Conservation (phyloP, 2,797 vertebrate species). For the Tokudaia muenninki region DNA sequence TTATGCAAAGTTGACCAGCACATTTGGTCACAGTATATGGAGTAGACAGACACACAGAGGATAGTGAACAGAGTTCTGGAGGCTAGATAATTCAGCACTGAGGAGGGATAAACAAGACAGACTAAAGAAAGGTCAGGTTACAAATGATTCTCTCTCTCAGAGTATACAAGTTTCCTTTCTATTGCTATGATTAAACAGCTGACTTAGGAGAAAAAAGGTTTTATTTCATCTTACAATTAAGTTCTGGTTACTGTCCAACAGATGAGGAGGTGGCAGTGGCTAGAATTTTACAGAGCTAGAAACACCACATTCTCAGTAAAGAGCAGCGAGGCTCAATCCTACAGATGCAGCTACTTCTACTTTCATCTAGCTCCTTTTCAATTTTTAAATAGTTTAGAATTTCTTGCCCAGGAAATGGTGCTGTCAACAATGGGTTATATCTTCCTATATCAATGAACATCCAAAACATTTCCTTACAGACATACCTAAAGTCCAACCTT, state of each 20-base stretch:
- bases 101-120: background rate
- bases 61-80: background rate
- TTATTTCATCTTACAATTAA: background rate
- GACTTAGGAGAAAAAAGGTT: background rate
- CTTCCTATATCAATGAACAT: background rate
- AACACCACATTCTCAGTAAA: background rate
- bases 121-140: background rate
- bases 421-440: background rate
- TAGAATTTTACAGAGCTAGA: no score
- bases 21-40: rapidly evolving
- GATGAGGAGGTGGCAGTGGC: background rate
- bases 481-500: background rate
- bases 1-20: background rate
- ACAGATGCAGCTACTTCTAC: background rate
- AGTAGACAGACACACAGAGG: background rate
- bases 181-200: background rate
- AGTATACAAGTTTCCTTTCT: background rate
- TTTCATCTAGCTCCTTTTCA: no score
- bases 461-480: background rate
- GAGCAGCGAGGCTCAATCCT: background rate
- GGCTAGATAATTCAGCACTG: background rate
- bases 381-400: background rate
- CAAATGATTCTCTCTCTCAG: background rate
- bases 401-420: background rate
- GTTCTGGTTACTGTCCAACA: background rate